Base-by-base conservation (phyloP, 2,113 vertebrate genomes). In the Brachirus orientalis region DNA sequence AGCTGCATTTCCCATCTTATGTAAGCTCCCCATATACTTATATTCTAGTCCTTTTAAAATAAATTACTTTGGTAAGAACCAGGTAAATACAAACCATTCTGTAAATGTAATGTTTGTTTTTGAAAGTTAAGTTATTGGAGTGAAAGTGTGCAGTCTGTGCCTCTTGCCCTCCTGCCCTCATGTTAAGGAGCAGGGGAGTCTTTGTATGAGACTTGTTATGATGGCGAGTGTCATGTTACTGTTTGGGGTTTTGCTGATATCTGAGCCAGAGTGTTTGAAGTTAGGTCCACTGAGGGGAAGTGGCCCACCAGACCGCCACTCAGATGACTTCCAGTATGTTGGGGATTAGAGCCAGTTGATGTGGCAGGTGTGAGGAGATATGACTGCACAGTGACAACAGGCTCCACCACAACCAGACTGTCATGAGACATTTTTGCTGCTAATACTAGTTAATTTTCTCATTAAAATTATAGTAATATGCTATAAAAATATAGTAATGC, bases 271-370 rank as follows among this genome's bases (percentile, higher is more conserved):
- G 77, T 84, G 86, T 89, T 90, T 91, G 90, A 92, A 83, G 88
- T 81, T 38, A 77, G 77, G 84, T 83, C 81, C 69, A 46, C 63
- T 65, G 82, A 89, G 84, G 84, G 90, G 89, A 91, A 88, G 89
- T 85, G 81, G 71, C 77, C 85, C 86, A 86, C 75, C 66, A 87
- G 85, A 77, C 61, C 45, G 58, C 68, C 78, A 75, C 86, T 90
- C 91, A 93, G 89, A 92, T 93, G 90, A 91, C 89, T 89, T 90
- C 80, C 86, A 93, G 89, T 89, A 89, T 91, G 90, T 75, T 33
- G 70, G 54, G 88, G 90, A 90, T 93, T 91, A 92, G 78, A 57
- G 64, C 79, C 74, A 82, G 82, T 77, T 79, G 80, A 90, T 83
- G 74, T 85, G 84, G 89, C 90, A 92, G 92, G 90, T 91, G 90